A percentile compares a stretch with the other conserved stretches of the same genome.
These are phyloP conservation scores for Abrostola tripartita DNA, from an alignment of 2,888 invertebrate species.

Conservation along the genomic window DNA sequence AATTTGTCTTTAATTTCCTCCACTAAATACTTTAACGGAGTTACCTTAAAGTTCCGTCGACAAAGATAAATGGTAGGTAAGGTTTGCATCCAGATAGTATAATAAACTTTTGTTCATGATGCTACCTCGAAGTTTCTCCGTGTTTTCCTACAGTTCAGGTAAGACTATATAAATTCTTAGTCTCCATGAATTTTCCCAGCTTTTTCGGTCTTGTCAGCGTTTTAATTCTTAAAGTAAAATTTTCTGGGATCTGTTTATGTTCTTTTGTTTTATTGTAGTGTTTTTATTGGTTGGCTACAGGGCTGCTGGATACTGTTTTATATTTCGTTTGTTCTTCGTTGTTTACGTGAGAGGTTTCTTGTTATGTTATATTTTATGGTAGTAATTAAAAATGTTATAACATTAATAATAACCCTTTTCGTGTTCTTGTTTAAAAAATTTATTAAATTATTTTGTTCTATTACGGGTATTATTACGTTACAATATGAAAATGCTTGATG, in stretches of 20 bases:
- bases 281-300: conserved; percentile 34
- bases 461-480: too few species aligned
- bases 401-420: too few species aligned
- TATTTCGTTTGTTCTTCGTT: conserved; percentile 11
- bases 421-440: too few species aligned
- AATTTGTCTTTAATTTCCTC: conserved; percentile 75
- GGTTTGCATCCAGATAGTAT: conserved; percentile 77
- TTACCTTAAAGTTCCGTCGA: conserved; percentile 67
- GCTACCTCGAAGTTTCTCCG: conserved; percentile 58
- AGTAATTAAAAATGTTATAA: too few species aligned
- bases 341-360: conserved; percentile 6
- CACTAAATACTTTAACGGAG: conserved; percentile 71
- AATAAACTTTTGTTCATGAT: conserved; percentile 74
- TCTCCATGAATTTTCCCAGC: conserved; percentile 48
- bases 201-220: conserved; percentile 58
- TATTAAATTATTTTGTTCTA: too few species aligned
- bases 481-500: too few species aligned
- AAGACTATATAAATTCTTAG: conserved; percentile 68
- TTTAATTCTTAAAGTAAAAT: conserved; percentile 54
- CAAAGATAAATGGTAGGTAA: conserved; percentile 75
- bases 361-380: not conserved
- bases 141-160: conserved; percentile 66
- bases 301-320: conserved; percentile 16
- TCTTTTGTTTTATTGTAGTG: conserved; percentile 26
- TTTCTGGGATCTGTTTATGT: conserved; percentile 37